Base-by-base conservation (phyloP, 2,113 vertebrate species). In the Alexandromys fortis region DNA sequence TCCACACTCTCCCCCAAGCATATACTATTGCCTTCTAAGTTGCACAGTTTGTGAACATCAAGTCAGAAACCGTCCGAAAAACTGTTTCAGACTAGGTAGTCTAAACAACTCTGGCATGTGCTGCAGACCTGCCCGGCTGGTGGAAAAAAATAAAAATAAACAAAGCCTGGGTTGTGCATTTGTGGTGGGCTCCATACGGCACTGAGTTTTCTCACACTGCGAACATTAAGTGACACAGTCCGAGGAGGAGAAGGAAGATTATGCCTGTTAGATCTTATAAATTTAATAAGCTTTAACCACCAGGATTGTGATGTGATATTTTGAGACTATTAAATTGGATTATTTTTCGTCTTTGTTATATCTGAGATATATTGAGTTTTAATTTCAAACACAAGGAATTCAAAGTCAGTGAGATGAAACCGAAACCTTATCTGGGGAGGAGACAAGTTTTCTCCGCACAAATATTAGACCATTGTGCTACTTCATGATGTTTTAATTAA, bases 351-450 rank as follows among this genome's bases (percentile, higher is more conserved):
- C 88, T 97, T 94, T 96, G 90, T 87, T 92, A 91, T 89, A 85
- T 17, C 81, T 96, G 94, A 96, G 82, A 94, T 94, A 86, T 78
- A 92, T 61, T 96, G 33, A 76, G 87, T 91, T 97, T 93, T 93
- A 97, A 89, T 88, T 96, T 94, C 96, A 94, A 86, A 92, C 95
- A 92, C 21, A 8, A 78, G 63, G 65, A 68, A 78, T 89, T 97
- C 87, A 96, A 98, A 97, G 88, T 55, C 90, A 95, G 28, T 97
- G 38, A 97, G 95, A 95, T n/a, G 3, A 95, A 98, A 97, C 96
- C 0, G 0, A 97, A 98, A 95, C 5, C 42, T 95, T 96, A 96
- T 81, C 96, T 58, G 81, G 82, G 30, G 67, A 90, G 8, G 6
- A 89, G 33, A 12, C 33, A 24, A 30, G 81, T 83, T 94, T 94